Base-by-base conservation (phyloP, 2,113 vertebrate genomes). In the Rhinolophus ferrumequinum region DNA sequence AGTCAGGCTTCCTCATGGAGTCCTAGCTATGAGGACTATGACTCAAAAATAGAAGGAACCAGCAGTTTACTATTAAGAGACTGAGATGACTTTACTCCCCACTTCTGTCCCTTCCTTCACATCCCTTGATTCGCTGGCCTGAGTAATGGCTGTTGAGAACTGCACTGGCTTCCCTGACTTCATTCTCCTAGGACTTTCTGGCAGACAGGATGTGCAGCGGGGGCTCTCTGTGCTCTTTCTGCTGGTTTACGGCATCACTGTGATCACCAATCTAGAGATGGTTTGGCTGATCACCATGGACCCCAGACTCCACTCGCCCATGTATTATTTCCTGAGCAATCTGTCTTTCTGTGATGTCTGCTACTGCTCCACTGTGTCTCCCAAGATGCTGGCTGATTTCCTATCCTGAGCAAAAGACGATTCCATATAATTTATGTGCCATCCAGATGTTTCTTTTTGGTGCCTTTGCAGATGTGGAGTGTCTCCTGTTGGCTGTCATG, bases 281-380 rank as follows among this genome's bases (percentile, higher is more conserved):
- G 50, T 96, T 19, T 12, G 94, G 13, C 64, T 96, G 66, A 98
- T 98, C 77, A 62, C 44, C 15, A 4, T 38, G 38, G 77, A 98
- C 28, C 3, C 80, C 52, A 86, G 66, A 1, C 81, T 97, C 28
- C 95, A 97, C 50, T 94, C 9, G 0, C 95, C 95, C 54, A 96
- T 97, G 96, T 98, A 97, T 6, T 95, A 94, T 60, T 97, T 98
- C 72, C 85, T 97, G 47, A 95, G 95, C 50, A 96, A 89, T 28
- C 58, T 97, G 11, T 96, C 97, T n/a, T 90, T 96, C 52, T 97
- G 90, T 33, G 96, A 97, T 22, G 2, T 96, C 35, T 97, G 95
- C 52, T 96, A 96, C n/a, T 97, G 94, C 1, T 97, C 96, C 35
- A 75, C 73, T 14, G 35, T 97, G 8, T 91, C 94, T 86, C 95